A percentile compares a stretch with the other conserved stretches of the same genome.
Evolutionary conservation across 2,797 vertebrate genomes (phyloP).

Genomic region (Pseudopleuronectes americanus): DNA sequence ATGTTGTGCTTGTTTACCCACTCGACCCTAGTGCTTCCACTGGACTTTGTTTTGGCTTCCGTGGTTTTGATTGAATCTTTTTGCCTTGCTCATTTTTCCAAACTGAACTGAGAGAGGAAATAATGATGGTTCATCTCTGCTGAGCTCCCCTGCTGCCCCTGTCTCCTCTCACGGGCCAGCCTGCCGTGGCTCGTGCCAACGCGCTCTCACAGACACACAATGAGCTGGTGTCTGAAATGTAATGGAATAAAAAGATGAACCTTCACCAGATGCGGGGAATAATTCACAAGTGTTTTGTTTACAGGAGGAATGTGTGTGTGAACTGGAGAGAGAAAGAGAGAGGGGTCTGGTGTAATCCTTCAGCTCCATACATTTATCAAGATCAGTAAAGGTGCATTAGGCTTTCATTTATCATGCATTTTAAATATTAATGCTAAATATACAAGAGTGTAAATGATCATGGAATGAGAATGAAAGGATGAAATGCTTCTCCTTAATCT

Average conservation of each 20-base stretch:
- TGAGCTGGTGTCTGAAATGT: constrained; percentile 57
- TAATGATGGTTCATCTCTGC: constrained; percentile 58
- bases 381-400: no score
- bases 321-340: no score
- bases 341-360: no score
- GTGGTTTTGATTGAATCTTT: constrained; percentile 7
- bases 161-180: constrained; percentile 41
- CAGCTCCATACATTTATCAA: no score
- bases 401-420: no score
- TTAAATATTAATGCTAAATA: no score
- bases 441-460: no score
- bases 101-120: constrained; percentile 62
- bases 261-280: constrained; percentile 65
- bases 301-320: no score
- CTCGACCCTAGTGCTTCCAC: constrained; percentile 13
- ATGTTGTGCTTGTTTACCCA: constrained; percentile 8
- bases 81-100: constrained; percentile 7
- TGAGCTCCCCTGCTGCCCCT: constrained; percentile 37
- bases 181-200: constrained; percentile 28
- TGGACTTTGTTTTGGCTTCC: constrained; percentile 18
- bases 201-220: constrained; percentile 37
- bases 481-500: no score
- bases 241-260: constrained; percentile 80
- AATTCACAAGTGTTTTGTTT: constrained; percentile 44
- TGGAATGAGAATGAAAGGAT: no score